A percentile compares a stretch with the other conserved stretches of the same genome.
Evolutionary conservation across 2,888 invertebrate genomes (phyloP).

Genomic region (Antheraea assamensis): DNA sequence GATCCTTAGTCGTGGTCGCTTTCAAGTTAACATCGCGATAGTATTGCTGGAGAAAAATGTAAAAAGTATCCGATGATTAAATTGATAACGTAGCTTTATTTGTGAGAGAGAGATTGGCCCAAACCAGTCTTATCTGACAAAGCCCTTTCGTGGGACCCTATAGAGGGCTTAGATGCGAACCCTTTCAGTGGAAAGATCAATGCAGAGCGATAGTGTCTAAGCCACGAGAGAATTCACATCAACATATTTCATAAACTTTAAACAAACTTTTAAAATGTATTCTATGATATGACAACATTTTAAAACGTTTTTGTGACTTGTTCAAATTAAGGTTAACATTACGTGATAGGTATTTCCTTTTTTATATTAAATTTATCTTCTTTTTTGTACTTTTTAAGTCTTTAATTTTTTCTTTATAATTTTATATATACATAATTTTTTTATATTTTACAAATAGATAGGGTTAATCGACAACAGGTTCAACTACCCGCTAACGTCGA

Average conservation of each 20-base stretch:
- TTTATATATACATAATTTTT: no score
- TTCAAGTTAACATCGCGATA: slow-evolving; percentile 43
- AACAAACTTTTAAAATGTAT: no score
- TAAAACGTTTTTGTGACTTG: no score
- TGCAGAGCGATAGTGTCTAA: slow-evolving; percentile 31
- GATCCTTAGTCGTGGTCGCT: slow-evolving; percentile 41
- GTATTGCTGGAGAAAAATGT: slow-evolving; percentile 38
- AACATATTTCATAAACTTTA: neutral
- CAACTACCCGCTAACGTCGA: no score
- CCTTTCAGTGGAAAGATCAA: slow-evolving; percentile 70
- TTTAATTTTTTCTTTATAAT: no score
- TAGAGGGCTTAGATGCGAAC: slow-evolving; percentile 62
- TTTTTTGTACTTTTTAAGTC: no score
- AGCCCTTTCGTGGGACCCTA: slow-evolving; percentile 56
- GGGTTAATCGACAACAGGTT: no score
- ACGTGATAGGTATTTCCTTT: no score
- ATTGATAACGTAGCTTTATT: slow-evolving; percentile 62
- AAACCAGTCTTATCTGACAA: slow-evolving; percentile 67
- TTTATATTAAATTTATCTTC: no score
- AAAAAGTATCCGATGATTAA: slow-evolving; percentile 63
- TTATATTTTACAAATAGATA: no score
- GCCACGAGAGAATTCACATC: neutral
- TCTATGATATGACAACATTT: no score
- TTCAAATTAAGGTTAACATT: no score
- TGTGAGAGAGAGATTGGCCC: slow-evolving; percentile 58